phyloP scores from a whole-genome alignment of 2,888 invertebrate genomes.

The Eupsilia transversa region DNA sequence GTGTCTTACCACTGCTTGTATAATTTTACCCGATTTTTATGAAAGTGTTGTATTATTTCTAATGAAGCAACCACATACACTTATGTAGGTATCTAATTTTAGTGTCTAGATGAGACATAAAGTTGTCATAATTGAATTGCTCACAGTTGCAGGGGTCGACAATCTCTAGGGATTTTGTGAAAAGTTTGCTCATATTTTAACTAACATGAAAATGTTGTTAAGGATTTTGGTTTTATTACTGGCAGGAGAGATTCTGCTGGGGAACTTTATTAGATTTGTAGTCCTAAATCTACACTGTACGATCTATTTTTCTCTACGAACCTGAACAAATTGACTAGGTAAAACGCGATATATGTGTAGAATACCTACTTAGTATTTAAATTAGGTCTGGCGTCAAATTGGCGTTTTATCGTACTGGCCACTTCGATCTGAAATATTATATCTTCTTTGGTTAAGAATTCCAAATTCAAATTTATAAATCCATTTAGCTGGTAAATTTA shows the following conservation, averaged over 20 bases:
- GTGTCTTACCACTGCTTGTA: too few species aligned
- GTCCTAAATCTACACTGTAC: background rate
- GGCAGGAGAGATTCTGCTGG: background rate
- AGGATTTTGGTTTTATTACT: constrained; percentile 25
- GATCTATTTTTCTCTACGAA: background rate
- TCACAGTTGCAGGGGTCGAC: constrained; percentile 22
- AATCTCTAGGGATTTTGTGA: constrained; percentile 16
- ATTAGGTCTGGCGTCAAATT: too few species aligned
- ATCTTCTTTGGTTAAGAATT: too few species aligned
- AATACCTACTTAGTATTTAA: too few species aligned
- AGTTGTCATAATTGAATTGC: constrained; percentile 29
- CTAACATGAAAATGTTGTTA: constrained; percentile 13
- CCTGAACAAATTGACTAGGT: background rate
- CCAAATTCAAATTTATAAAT: too few species aligned
- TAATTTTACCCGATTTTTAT: too few species aligned
- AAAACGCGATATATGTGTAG: background rate
- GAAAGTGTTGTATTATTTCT: too few species aligned
- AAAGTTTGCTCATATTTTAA: constrained; percentile 39
- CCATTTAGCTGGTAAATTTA: too few species aligned
- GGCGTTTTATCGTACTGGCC: too few species aligned
- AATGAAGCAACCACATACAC: background rate
- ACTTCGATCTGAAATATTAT: too few species aligned
- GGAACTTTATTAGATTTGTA: background rate
- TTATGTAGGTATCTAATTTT: constrained; percentile 27
- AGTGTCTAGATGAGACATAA: constrained; percentile 16